A percentile compares a stretch with the other conserved stretches of the same genome.
These are phyloP conservation scores for Pseudorectes ferrugineus DNA, from an alignment of 2,113 vertebrate species.

Conservation along the genomic window DNA sequence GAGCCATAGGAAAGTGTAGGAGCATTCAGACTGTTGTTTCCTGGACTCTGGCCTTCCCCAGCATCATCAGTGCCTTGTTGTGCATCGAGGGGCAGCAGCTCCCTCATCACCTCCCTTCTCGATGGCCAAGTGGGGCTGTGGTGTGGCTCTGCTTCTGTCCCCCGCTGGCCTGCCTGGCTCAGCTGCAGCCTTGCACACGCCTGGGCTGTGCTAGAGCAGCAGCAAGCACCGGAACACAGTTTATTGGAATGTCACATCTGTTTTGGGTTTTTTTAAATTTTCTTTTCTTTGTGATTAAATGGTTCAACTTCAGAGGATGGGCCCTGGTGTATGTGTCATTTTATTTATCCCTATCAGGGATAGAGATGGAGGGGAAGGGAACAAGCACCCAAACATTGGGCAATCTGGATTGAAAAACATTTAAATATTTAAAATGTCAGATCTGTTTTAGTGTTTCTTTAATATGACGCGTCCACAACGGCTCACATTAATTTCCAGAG, in stretches of 20 bases:
- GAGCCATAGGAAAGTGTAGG: background rate
- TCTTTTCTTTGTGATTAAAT: background rate
- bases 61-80: background rate
- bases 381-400: background rate
- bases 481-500: background rate
- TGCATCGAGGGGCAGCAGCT: background rate
- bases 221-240: background rate
- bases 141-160: background rate
- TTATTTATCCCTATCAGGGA: background rate
- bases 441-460: background rate
- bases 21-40: background rate
- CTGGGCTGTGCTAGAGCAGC: background rate
- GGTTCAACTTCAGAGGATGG: background rate
- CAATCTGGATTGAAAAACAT: background rate
- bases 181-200: background rate
- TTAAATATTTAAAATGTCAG: background rate
- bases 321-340: background rate
- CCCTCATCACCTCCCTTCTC: background rate
- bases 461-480: accelerated
- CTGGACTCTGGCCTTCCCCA: background rate
- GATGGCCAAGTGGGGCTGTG: background rate
- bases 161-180: accelerated
- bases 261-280: background rate
- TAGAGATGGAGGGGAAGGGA: background rate
- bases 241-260: background rate